Conservation (phyloP, 2,888 invertebrate genomes). For the Cheilosia soror region DNA sequence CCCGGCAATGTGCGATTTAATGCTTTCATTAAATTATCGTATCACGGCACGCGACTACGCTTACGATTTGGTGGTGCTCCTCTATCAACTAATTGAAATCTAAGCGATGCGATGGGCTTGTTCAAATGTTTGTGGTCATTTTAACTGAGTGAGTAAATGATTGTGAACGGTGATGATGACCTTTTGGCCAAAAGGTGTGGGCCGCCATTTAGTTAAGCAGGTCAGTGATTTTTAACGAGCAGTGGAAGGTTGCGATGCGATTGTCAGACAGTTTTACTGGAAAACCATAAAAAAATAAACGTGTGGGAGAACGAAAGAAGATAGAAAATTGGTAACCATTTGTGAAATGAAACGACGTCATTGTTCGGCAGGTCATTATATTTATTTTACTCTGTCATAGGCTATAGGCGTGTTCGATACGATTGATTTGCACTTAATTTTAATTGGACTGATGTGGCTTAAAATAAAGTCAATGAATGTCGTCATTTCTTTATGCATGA, state of each 20-base stretch:
- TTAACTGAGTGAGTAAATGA: constrained; percentile 32
- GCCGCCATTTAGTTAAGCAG: constrained; percentile 61
- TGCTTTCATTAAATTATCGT: constrained; percentile 63
- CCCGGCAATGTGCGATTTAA: constrained; percentile 17
- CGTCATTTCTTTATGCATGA: too few relatives aligned
- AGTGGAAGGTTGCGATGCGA: not conserved
- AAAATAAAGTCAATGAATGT: too few relatives aligned
- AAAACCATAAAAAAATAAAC: not conserved
- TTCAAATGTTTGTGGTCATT: constrained; percentile 29
- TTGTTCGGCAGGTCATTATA: constrained; percentile 48
- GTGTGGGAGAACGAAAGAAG: not conserved
- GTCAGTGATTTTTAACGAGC: constrained; percentile 61
- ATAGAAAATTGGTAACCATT: constrained; percentile 19
- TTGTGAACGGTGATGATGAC: not conserved
- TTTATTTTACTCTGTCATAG: not conserved
- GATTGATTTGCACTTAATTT: not conserved
- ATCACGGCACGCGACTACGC: constrained; percentile 60
- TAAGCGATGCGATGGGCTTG: constrained; percentile 60
- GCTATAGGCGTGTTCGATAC: too few relatives aligned
- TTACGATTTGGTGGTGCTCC: constrained; percentile 50
- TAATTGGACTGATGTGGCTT: not conserved
- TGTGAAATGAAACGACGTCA: constrained; percentile 46
- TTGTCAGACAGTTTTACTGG: not conserved
- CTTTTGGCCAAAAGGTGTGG: constrained; percentile 47
- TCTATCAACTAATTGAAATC: constrained; percentile 73